Evolutionary conservation across 2,797 vertebrate genomes (phyloP), one percentile per base, ranked within the genome.

Genomic region (Tamandua tetradactyla): DNA sequence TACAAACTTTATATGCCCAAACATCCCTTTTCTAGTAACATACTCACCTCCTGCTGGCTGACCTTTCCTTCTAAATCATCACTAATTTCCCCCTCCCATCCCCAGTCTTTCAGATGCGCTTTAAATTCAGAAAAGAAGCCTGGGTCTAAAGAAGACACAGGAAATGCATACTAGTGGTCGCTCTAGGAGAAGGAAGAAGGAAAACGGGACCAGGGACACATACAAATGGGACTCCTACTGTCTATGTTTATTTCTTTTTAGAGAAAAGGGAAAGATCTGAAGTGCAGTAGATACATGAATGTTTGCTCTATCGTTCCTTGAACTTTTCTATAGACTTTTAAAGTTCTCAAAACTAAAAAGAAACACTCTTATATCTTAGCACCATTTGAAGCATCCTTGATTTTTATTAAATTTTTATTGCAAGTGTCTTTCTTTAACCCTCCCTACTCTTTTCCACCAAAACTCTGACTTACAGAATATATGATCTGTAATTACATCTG

Each of bases 401-500:
- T 66, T 89, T 88, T 91, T 68, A 87, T 47, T 84, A 87, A 91
- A 80, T 59, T 89, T 57, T 62, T 42, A 89, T 84, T 66, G 87
- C 37, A 61, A 90, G 25, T 42, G 64, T 20, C 64, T 86, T 80
- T 87, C 23, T 75, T 66, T 87, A 82, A 23, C 37, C 52, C 40
- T 62, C 17, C 22, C n/a, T 47, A 55, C 35, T 42, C 71, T 80
- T 89, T 71, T 68, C 37, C 64, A 76, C 49, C 75, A 55, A 52
- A 61, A 81, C 17, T 74, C 59, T 75, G 71, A 30, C 37, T 57
- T 64, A 87, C 1, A 80, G 49, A 92, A 84, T 11, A 85, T 40
- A 49, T 7, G 23, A 92, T 81, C 92, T 93, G 52, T 82, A 95
- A 97, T 75, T 97, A 85, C 35, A 96, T 55, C 87, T 81, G 14